Percentiles rank a stretch among this genome's conserved stretches.
These are phyloP conservation scores for Actenoides hombroni DNA, from an alignment of 2,113 vertebrate genomes.

Conservation along the genomic window DNA sequence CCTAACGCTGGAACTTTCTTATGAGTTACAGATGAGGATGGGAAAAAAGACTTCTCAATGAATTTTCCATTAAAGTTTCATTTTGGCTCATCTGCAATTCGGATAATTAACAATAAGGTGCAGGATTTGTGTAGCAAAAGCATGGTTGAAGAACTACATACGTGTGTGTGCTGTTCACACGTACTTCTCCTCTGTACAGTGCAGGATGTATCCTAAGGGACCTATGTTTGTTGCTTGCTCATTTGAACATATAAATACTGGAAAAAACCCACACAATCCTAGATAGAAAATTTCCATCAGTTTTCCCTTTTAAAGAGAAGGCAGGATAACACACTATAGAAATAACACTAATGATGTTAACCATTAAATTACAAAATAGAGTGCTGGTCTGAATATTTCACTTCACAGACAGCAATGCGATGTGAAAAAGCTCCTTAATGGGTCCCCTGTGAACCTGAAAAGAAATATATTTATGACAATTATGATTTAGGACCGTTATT, in stretches of 20 bases:
- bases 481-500: neutral
- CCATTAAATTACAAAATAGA: neutral
- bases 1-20: neutral
- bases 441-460: neutral
- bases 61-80: neutral
- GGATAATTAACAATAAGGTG: neutral
- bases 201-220: no score
- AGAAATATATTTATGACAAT: neutral
- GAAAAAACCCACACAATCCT: neutral
- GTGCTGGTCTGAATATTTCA: neutral
- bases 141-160: rapidly evolving
- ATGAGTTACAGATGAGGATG: neutral
- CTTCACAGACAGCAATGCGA: no score
- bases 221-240: neutral
- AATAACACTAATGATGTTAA: neutral
- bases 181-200: rapidly evolving
- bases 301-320: neutral
- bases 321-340: rapidly evolving
- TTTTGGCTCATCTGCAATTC: neutral
- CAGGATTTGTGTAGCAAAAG: neutral
- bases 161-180: neutral
- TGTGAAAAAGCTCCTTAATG: neutral
- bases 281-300: neutral
- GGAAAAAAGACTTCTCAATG: neutral
- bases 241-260: neutral